A percentile compares a stretch with the other conserved stretches of the same genome.
These are phyloP conservation scores for Tetragonula carbonaria DNA, from an alignment of 2,888 invertebrate species.

Conservation along the genomic window DNA sequence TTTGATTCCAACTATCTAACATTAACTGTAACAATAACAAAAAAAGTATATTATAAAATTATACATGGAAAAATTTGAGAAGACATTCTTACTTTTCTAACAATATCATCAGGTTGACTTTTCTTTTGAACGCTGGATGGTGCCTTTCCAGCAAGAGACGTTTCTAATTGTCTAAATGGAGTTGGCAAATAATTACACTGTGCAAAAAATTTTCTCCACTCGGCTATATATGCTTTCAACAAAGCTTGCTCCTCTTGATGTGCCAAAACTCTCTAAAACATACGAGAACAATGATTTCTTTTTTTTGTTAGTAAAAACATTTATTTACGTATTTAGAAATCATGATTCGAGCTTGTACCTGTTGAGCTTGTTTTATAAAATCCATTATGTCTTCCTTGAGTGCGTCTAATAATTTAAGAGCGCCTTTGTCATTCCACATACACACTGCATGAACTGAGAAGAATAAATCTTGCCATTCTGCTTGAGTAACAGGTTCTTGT, in stretches of 20 bases:
- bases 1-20: conserved; percentile 99
- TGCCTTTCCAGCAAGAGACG: conserved; percentile 90
- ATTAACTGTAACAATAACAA: conserved; percentile 88
- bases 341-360: conserved; percentile 81
- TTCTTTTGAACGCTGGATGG: conserved; percentile 79
- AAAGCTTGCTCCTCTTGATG: conserved; percentile 98
- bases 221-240: conserved; percentile 97
- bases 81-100: conserved; percentile 87
- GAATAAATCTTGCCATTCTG: conserved; percentile 99
- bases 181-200: conserved; percentile 98
- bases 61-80: not conserved
- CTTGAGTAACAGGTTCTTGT: conserved; percentile 96
- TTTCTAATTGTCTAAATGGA: conserved; percentile 97
- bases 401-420: conserved; percentile 94
- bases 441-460: conserved; percentile 98
- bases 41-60: not conserved
- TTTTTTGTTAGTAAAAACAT: not conserved
- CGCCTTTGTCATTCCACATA: conserved; percentile 98
- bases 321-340: not conserved
- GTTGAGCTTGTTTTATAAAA: conserved; percentile 97
- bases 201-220: conserved; percentile 99
- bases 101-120: conserved; percentile 91
- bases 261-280: conserved; percentile 89
- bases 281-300: conserved; percentile 6
- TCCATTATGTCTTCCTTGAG: conserved; percentile 96